Percentiles rank a stretch among this genome's conserved stretches.
Conservation (phyloP, 2,113 vertebrate genomes). For the Menidia beryllina region DNA sequence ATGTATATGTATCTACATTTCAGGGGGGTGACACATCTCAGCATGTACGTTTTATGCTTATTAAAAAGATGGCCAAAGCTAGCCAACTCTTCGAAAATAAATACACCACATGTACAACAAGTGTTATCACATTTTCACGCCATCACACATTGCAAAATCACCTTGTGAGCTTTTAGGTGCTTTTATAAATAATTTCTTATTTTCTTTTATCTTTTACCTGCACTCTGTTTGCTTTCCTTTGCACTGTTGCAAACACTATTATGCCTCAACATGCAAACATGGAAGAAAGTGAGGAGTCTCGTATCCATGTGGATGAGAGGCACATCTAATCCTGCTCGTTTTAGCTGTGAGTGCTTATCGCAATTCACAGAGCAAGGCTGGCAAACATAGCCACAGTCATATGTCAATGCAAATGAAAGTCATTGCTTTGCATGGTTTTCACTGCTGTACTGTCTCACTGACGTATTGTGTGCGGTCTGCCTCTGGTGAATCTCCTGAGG, state of each 20-base stretch:
- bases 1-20: neutral
- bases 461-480: constrained; percentile 44
- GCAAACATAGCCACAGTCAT: constrained; percentile 59
- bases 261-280: constrained; percentile 30
- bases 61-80: constrained; percentile 10
- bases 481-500: constrained; percentile 31
- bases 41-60: neutral
- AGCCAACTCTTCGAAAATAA: constrained; percentile 8
- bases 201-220: constrained; percentile 23
- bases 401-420: constrained; percentile 69
- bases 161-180: constrained; percentile 20
- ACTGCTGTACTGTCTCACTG: constrained; percentile 18
- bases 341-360: constrained; percentile 63
- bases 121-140: constrained; percentile 9
- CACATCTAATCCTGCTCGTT: constrained; percentile 62
- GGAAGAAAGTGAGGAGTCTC: constrained; percentile 47
- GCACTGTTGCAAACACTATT: constrained; percentile 45
- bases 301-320: constrained; percentile 33
- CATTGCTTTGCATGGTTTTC: constrained; percentile 34
- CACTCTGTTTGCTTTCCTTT: constrained; percentile 38
- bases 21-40: neutral
- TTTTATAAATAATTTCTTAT: constrained; percentile 39
- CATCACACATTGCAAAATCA: neutral
- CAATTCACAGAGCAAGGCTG: constrained; percentile 55
- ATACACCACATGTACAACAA: neutral